Percentiles rank a stretch among this genome's conserved stretches.
Evolutionary conservation across 1,140 invertebrate species (phyloP).

Genomic region (Bombus vancouverensis): DNA sequence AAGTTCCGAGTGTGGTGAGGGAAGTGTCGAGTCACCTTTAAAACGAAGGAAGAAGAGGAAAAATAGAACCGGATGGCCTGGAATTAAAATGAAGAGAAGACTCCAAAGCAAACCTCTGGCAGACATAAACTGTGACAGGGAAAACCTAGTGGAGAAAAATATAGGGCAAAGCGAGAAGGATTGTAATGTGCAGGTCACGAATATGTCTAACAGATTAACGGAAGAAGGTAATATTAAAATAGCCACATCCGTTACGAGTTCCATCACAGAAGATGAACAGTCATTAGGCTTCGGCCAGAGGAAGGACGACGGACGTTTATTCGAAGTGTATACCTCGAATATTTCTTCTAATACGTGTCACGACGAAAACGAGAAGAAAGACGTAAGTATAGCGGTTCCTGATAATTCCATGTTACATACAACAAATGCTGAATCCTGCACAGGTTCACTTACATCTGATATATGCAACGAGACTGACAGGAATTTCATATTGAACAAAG

Average conservation of each 20-base stretch:
- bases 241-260: not conserved
- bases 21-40: conserved; percentile 71
- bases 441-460: conserved; percentile 3
- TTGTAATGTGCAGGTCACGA: not conserved
- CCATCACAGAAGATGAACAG: not conserved
- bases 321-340: conserved; percentile 27
- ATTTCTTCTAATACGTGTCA: conserved; percentile 42
- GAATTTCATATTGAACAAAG: conserved; percentile 46
- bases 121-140: conserved; percentile 35
- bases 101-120: conserved; percentile 53
- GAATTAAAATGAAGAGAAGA: conserved; percentile 81
- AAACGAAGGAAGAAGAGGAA: conserved; percentile 78
- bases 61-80: conserved; percentile 87
- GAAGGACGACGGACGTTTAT: not conserved
- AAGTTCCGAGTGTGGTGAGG: conserved; percentile 80
- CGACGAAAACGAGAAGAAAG: conserved; percentile 24
- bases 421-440: conserved; percentile 6
- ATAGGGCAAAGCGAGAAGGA: not conserved
- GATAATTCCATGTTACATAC: conserved; percentile 11
- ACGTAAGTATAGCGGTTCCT: conserved; percentile 25
- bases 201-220: not conserved
- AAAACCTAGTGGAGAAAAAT: conserved; percentile 46
- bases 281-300: not conserved
- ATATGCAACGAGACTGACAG: conserved; percentile 53
- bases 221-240: not conserved